Percentiles rank a stretch among this genome's conserved stretches.
Conservation (phyloP, 2,888 invertebrate genomes). For the Sylvicola cinctus region DNA sequence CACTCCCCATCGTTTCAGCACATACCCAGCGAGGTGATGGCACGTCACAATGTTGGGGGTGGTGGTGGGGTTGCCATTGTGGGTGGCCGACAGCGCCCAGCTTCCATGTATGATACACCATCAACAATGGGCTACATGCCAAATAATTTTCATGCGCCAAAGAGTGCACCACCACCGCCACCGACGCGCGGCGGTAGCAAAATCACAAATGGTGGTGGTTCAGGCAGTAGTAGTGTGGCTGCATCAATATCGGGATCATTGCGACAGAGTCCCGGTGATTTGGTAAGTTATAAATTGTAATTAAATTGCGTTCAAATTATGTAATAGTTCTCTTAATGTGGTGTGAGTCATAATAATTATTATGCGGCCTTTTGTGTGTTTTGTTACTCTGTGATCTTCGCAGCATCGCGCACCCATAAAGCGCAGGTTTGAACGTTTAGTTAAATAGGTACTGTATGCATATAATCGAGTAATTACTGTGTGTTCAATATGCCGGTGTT, state of each 20-base stretch:
- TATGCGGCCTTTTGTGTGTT: too few species aligned
- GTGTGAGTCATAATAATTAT: too few species aligned
- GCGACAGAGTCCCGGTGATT: not conserved
- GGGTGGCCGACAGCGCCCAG: conserved; percentile 7
- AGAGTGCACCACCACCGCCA: conserved; percentile 1
- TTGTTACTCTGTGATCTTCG: too few species aligned
- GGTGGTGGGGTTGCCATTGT: too few species aligned
- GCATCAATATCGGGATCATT: conserved; percentile 1
- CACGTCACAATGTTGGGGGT: not conserved
- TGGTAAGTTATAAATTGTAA: not conserved
- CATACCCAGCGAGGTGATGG: conserved; percentile 8
- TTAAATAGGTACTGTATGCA: too few species aligned
- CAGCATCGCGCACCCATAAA: too few species aligned
- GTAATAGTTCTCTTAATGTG: too few species aligned
- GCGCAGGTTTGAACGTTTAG: too few species aligned
- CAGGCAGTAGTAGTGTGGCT: not conserved
- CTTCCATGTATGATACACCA: conserved; percentile 11
- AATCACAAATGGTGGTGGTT: not conserved
- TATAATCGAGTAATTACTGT: too few species aligned
- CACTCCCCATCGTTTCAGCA: conserved; percentile 11
- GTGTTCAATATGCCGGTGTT: too few species aligned
- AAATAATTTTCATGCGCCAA: conserved; percentile 6
- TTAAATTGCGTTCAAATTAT: not conserved
- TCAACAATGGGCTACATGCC: conserved; percentile 2
- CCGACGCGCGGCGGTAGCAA: conserved; percentile 1